A percentile compares a stretch with the other conserved stretches of the same genome.
phyloP scores from a whole-genome alignment of 2,888 invertebrate genomes.

The Leptinotarsa tumamoca region DNA sequence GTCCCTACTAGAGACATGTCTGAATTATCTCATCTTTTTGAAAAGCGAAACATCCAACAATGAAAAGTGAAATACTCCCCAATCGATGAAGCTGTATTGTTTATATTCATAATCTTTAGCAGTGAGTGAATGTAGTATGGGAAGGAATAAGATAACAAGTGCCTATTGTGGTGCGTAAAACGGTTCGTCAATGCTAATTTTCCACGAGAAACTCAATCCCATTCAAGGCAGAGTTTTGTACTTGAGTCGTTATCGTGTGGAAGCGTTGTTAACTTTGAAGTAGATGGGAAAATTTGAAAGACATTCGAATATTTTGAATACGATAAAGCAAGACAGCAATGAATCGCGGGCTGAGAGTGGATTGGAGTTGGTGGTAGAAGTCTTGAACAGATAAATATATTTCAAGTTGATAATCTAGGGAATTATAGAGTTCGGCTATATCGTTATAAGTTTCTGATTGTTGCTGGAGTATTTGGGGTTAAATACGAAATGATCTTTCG shows the following conservation, averaged over 20 bases:
- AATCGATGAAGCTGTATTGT: constrained; percentile 45
- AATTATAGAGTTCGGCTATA: too few species aligned
- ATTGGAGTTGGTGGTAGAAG: neutral
- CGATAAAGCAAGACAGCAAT: constrained; percentile 6
- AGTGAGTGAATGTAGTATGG: constrained; percentile 8
- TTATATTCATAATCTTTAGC: constrained; percentile 45
- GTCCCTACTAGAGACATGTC: neutral
- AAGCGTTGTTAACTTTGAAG: constrained; percentile 13
- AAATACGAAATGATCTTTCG: too few species aligned
- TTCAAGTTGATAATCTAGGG: neutral
- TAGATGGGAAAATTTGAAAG: constrained; percentile 5
- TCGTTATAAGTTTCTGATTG: too few species aligned
- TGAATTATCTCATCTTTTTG: constrained; percentile 37
- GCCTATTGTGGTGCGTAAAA: constrained; percentile 27
- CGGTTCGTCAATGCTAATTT: constrained; percentile 20
- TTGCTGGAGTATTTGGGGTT: too few species aligned
- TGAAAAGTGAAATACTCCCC: constrained; percentile 46
- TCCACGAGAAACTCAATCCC: constrained; percentile 15
- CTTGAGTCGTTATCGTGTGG: constrained; percentile 10
- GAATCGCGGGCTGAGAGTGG: neutral
- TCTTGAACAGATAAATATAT: neutral
- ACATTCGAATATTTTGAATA: constrained; percentile 5
- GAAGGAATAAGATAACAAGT: constrained; percentile 20
- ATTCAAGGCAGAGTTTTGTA: constrained; percentile 7
- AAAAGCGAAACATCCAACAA: constrained; percentile 42